Evolutionary conservation across 2,888 invertebrate species (phyloP), one percentile per base, ranked within the genome.

Genomic region (Sinopyrophorus schimmeli): DNA sequence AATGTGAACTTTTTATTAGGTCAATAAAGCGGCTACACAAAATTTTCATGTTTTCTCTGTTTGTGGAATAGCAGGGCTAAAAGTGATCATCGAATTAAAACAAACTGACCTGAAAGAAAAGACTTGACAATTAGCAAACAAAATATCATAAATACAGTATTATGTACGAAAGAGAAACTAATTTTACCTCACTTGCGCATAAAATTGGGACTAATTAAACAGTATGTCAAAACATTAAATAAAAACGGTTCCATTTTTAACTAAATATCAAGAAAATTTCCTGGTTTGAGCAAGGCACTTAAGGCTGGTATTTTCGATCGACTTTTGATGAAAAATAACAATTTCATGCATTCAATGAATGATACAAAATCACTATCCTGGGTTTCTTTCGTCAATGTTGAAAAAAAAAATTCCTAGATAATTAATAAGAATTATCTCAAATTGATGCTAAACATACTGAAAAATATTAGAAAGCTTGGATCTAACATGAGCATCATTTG

Each of bases 241-340:
- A 49, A 35, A 24, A 44, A 27, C 32, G 38, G 43, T 23, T 5
- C 24, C 11, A 38, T 42, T 38, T 49, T 49, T 3, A n/a, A n/a
- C n/a, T 2, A 14, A 3, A 14, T 28, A 14, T 12, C 3, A 3
- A 2, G 1, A 21, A 52, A 52, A 35, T 56, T 59, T 53, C 55
- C 51, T 31, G 10, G 26, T 9, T 18, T 54, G 39, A 54, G 51
- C 23, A 48, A 49, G 40, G 57, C 58, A 10, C 7, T 32, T n/a
- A 32, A 32, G 54, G 57, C 54, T 21, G 43, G 46, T 27, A 46
- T 56, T 12, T 54, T 56, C 42, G 54, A 55, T 38, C 52, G 47
- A 14, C 10, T 17, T 17, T 31, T 51, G 2, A 15, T 32, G 24
- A 17, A 31, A 40, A 11, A 10, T 28, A 1, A 11, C 9, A 11